Evolutionary conservation across 2,888 invertebrate genomes (phyloP).

Genomic region (Slavum lentiscoides): DNA sequence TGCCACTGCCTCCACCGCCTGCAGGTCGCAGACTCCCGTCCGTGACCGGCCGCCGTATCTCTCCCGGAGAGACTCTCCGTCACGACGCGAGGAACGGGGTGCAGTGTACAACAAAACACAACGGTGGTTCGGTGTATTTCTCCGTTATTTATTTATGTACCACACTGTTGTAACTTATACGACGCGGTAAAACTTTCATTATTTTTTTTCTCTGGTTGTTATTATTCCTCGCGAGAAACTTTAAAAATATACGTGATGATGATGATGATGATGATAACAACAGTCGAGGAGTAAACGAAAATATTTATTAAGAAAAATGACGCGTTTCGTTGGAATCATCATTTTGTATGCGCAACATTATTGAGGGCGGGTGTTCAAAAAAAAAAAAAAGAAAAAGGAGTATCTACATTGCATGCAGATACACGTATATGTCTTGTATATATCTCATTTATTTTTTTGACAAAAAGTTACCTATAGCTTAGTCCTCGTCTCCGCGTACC

Average conservation of each 20-base stretch:
- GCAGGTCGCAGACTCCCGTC: neutral
- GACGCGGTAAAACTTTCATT: constrained; percentile 28
- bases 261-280: constrained; percentile 20
- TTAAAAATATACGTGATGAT: constrained; percentile 40
- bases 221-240: constrained; percentile 1
- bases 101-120: too few species aligned
- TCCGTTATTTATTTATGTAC: constrained; percentile 13
- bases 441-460: too few species aligned
- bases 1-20: neutral
- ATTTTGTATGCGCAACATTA: neutral
- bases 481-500: too few species aligned
- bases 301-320: constrained; percentile 16
- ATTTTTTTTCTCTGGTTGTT: neutral
- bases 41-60: neutral
- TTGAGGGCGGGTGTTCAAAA: too few species aligned
- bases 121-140: constrained; percentile 1
- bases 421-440: too few species aligned
- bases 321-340: neutral
- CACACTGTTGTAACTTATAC: constrained; percentile 26
- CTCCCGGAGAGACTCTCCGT: too few species aligned
- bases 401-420: too few species aligned
- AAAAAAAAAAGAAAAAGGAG: too few species aligned
- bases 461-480: too few species aligned
- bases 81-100: too few species aligned
- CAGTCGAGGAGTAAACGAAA: neutral